A percentile compares a stretch with the other conserved stretches of the same genome.
phyloP scores from a whole-genome alignment of 2,113 vertebrate genomes.

The Oplegnathus fasciatus region DNA sequence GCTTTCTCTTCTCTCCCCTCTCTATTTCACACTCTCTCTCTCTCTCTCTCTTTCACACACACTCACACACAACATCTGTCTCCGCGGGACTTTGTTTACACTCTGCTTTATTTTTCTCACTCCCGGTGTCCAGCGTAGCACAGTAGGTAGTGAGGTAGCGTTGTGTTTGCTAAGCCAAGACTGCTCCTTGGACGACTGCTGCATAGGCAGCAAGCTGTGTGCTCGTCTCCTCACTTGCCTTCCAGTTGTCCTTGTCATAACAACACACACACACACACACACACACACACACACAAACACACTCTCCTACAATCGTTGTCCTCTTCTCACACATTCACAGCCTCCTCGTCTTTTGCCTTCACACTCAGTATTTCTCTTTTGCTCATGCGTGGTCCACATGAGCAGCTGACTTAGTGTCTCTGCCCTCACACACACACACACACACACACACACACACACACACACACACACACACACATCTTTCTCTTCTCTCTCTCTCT shows the following conservation, averaged over 20 bases:
- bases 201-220: conserved; percentile 7
- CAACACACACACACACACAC: conserved; percentile 1
- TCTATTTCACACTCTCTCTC: not conserved
- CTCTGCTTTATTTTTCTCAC: not conserved
- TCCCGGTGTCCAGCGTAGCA: not conserved
- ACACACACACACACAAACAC: not conserved
- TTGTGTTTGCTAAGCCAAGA: conserved; percentile 1
- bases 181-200: not conserved
- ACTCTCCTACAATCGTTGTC: not conserved
- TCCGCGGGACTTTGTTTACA: not conserved
- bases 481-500: not conserved
- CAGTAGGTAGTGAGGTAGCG: not conserved
- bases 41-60: not conserved
- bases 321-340: not conserved
- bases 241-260: conserved; percentile 33
- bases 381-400: not conserved
- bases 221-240: conserved; percentile 18
- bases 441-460: conserved; percentile 30
- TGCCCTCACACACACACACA: not conserved
- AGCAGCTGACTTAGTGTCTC: conserved; percentile 3
- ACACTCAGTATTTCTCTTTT: not conserved
- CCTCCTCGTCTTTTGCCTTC: not conserved
- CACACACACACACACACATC: not conserved
- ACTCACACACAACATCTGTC: conserved; percentile 16
- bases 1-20: not conserved